These are phyloP conservation scores for Pangasius mekongensis DNA, from an alignment of 2,797 vertebrate species.

Conservation along the genomic window DNA sequence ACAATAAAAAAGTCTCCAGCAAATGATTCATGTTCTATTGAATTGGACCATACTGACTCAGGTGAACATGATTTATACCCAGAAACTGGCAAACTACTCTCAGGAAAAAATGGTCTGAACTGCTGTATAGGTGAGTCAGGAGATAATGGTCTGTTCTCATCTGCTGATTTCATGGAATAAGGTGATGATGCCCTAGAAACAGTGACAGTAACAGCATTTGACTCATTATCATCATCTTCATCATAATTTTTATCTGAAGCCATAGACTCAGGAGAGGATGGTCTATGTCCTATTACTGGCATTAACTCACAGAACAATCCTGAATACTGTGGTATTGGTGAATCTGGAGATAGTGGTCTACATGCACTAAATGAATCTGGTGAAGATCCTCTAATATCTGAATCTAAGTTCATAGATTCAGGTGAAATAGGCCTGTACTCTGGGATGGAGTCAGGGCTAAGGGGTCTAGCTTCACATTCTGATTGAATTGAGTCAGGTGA, in stretches of 20 bases:
- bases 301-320: conserved; percentile 18
- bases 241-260: conserved; percentile 56
- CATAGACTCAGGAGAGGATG: conserved; percentile 61
- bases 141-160: conserved; percentile 27
- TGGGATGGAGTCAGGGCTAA: conserved; percentile 57
- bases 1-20: conserved; percentile 15
- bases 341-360: conserved; percentile 66
- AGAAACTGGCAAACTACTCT: conserved; percentile 1
- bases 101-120: conserved; percentile 15
- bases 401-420: conserved; percentile 47
- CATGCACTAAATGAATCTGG: conserved; percentile 66
- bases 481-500: conserved; percentile 46
- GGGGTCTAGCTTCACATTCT: conserved; percentile 45
- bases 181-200: conserved; percentile 44
- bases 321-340: conserved; percentile 38
- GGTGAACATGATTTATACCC: conserved; percentile 57
- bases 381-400: conserved; percentile 64
- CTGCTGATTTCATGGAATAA: conserved; percentile 35
- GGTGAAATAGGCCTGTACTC: conserved; percentile 58
- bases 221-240: conserved; percentile 44
- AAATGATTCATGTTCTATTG: conserved; percentile 58
- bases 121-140: conserved; percentile 49
- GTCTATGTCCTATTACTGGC: conserved; percentile 28
- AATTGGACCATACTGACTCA: conserved; percentile 59
- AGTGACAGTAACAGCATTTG: not conserved